These are phyloP conservation scores for Liopterus haemorrhoidalis DNA, from an alignment of 2,888 invertebrate genomes.

Conservation along the genomic window DNA sequence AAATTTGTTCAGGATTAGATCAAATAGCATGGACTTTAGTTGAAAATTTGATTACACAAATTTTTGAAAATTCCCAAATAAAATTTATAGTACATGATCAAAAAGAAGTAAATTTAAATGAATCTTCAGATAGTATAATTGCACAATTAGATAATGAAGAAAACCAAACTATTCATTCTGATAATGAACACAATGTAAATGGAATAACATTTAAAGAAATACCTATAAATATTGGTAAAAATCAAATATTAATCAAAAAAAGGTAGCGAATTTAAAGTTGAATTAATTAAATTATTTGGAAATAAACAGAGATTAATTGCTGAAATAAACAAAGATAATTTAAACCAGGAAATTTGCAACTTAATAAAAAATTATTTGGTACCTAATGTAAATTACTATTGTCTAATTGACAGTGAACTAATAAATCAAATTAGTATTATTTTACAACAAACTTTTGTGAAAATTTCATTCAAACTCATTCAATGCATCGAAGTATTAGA, in stretches of 20 bases:
- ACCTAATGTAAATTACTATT: conserved; percentile 1
- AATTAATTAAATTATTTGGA: neutral
- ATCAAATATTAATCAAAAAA: neutral
- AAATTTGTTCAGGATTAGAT: conserved; percentile 4
- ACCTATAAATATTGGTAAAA: neutral
- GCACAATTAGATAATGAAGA: neutral
- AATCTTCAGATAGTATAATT: neutral
- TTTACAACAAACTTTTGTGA: neutral
- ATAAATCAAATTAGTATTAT: neutral
- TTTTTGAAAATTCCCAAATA: conserved; percentile 16
- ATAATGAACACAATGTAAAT: neutral
- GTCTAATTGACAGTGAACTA: neutral
- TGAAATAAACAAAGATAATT: neutral
- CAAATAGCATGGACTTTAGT: conserved; percentile 13
- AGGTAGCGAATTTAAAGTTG: neutral
- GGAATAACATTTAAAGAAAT: neutral
- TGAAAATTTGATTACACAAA: conserved; percentile 15
- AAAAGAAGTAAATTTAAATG: neutral
- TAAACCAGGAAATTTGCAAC: too few species aligned
- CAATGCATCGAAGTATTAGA: neutral
- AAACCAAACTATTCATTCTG: neutral
- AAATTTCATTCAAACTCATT: neutral
- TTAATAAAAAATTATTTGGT: neutral
- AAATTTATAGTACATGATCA: conserved; percentile 8
- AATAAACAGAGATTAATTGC: conserved; percentile 2